Base-by-base conservation (phyloP, 2,113 vertebrate species). In the Stegastes partitus region DNA sequence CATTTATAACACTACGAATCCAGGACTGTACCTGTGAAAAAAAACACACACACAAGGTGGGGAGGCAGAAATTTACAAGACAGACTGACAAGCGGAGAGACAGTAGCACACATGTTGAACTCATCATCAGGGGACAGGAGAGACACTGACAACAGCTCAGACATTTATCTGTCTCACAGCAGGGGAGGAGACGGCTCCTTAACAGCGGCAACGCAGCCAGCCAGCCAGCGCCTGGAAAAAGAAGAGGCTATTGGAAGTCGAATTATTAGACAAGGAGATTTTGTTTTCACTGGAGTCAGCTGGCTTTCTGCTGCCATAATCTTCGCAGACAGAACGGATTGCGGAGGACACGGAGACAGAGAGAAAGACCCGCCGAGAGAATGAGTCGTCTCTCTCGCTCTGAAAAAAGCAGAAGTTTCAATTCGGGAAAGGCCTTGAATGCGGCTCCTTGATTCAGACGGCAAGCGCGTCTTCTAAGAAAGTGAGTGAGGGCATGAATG, bases 351-450 rank as follows among this genome's bases (percentile, higher is more conserved):
- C 66, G 28, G 68, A 77, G 59, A 82, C 22, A 15, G 55, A 77
- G 56, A 66, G 56, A 71, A 72, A 78, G 53, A 76, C 12, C 12
- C n/a, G 19, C 31, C 42, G 21, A 76, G 68, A 83, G 77, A 82
- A 77, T 31, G 83, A 90, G 76, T 75, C 58, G 44, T 77, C 57
- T 68, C 57, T 68, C 61, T 59, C 63, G 25, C 74, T 37, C 68
- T 14, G 37, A 61, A 68, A 85, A 90, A 89, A 89, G 81, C 77
- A 86, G 65, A 91, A 82, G 82, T 87, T 89, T 78, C 63, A 83
- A 80, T 90, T 84, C 64, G 74, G 71, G 31, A 65, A 76, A 79
- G 77, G 72, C 68, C 82, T 81, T 76, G 78, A 84, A 90, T 76
- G 56, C 34, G 12, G 65, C 64, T 82, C 75, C 76, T 80, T 82